These are phyloP conservation scores for Nibea coibor DNA, from an alignment of 2,113 vertebrate genomes.

Conservation along the genomic window DNA sequence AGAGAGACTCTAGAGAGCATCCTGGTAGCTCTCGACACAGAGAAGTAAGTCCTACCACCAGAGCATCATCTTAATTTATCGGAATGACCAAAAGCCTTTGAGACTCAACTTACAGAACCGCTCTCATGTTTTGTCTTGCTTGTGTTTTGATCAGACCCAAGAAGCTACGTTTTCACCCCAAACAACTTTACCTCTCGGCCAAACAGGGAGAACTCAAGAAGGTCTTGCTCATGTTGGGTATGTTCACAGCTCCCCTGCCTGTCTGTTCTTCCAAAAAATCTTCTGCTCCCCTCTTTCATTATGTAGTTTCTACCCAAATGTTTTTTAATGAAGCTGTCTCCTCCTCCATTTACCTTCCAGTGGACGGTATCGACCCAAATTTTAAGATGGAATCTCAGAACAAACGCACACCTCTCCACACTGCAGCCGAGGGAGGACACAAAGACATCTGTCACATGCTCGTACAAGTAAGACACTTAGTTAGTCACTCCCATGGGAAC, in stretches of 20 bases:
- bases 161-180: constrained; percentile 98
- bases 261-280: neutral
- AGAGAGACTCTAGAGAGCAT: constrained; percentile 96
- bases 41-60: constrained; percentile 88
- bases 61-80: neutral
- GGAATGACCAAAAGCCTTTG: neutral
- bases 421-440: constrained; percentile 92
- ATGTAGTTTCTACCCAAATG: neutral
- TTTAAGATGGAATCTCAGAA: constrained; percentile 97
- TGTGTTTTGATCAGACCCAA: constrained; percentile 87
- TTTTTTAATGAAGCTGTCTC: neutral
- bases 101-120: neutral
- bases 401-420: constrained; percentile 94
- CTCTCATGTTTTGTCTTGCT: neutral
- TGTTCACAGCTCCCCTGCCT: neutral
- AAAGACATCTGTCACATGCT: constrained; percentile 98
- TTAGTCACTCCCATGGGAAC: neutral
- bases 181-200: constrained; percentile 96
- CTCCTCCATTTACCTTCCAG: constrained; percentile 73
- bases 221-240: constrained; percentile 96
- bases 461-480: constrained; percentile 86
- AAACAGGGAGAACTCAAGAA: constrained; percentile 97
- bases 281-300: neutral
- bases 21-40: constrained; percentile 92
- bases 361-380: constrained; percentile 98